Base-by-base conservation (phyloP, 2,797 vertebrate genomes). In the Anabas testudineus region DNA sequence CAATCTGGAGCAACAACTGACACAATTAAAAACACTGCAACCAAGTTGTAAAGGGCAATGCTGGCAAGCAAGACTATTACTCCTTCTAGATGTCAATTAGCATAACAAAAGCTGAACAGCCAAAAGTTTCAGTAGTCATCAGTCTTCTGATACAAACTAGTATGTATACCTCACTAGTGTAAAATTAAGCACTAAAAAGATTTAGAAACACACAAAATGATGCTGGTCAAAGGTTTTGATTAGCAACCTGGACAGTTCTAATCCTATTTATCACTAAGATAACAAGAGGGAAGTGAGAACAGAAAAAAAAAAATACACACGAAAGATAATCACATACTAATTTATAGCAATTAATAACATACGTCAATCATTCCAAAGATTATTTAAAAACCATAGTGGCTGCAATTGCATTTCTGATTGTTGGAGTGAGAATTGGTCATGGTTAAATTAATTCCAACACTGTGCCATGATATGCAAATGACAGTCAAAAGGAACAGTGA, bases 361-460 rank as follows among this genome's bases (percentile, higher is more conserved):
- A n/a, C 64, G 69, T 83, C 69, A 72, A 83, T 88, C 82, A 81
- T 78, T 74, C 46, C 74, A 61, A 61, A 54, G 54, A 83, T 57
- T 67, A 60, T 76, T 56, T 16, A 48, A 85, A 45, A 67, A 43
- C 34, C 48, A 56, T 59, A 56, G 78, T 65, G 51, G 61, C 49
- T 64, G 42, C 58, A 68, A 46, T 52, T 46, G 54, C 74, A 58
- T 71, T 71, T 75, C 37, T 76, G 67, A 86, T 78, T 76, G 67
- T 62, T 81, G 55, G 66, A 68, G 22, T 67, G 81, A 71, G 69
- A 74, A 76, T 55, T 73, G 73, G 71, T 81, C 74, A 81, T 48
- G 76, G 69, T 64, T 63, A 77, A 89, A 88, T 88, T 59, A 65
- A 68, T 81, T 77, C 26, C 6, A 74, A 78, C 65, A 64, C 61